Conservation (phyloP, 2,888 invertebrate genomes). For the Hemicrepidius hirtus region DNA sequence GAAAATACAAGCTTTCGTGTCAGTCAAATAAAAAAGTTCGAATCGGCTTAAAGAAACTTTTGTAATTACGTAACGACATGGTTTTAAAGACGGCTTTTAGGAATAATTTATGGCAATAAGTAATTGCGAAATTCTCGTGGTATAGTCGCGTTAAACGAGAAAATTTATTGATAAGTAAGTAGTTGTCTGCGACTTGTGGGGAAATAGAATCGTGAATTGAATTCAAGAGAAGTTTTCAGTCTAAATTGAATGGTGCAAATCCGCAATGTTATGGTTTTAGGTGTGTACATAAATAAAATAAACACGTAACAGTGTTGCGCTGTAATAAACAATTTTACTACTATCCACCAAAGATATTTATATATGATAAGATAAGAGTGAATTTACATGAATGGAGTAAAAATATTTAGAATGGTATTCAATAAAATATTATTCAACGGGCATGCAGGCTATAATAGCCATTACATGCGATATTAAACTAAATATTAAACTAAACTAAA, state of each 20-base stretch:
- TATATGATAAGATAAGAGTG: too few relatives aligned
- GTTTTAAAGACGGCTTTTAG: not conserved
- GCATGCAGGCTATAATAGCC: too few relatives aligned
- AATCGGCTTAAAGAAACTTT: conserved; percentile 4
- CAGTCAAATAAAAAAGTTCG: conserved; percentile 8
- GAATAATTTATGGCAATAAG: not conserved
- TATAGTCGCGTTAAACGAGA: not conserved
- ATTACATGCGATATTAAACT: too few relatives aligned
- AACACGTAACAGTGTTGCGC: too few relatives aligned
- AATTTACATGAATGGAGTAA: too few relatives aligned
- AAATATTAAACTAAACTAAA: too few relatives aligned
- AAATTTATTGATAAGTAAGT: not conserved
- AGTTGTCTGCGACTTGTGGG: too few relatives aligned
- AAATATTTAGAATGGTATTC: too few relatives aligned
- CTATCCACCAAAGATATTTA: too few relatives aligned
- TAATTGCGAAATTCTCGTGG: not conserved
- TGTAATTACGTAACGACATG: conserved; percentile 7
- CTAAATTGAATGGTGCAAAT: conserved; percentile 27
- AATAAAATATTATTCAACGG: too few relatives aligned
- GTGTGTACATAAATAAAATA: conserved; percentile 34
- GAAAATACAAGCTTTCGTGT: not conserved
- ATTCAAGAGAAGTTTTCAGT: conserved; percentile 9
- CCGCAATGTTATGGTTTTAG: conserved; percentile 17
- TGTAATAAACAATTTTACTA: too few relatives aligned
- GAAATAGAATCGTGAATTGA: conserved; percentile 6